Evolutionary conservation across 2,113 vertebrate species (phyloP).

Genomic region (Ursus arctos): DNA sequence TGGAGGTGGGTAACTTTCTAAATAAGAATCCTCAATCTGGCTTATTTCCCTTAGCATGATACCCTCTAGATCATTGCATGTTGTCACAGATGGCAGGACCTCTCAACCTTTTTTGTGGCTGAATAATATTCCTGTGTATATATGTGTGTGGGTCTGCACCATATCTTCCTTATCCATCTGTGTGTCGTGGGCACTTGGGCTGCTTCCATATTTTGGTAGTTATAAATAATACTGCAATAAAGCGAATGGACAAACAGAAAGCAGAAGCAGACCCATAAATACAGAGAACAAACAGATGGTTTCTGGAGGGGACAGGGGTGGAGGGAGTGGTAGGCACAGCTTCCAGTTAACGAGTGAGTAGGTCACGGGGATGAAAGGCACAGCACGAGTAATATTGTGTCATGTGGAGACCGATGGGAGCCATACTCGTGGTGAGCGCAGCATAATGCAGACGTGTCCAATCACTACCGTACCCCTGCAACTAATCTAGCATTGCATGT

Average conservation of each 20-base stretch:
- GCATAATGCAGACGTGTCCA: accelerated
- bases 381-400: not conserved
- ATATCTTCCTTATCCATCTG: not conserved
- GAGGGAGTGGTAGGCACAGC: not conserved
- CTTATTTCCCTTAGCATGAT: not conserved
- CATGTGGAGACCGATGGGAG: not conserved
- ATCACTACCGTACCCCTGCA: not conserved
- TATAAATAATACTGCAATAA: not conserved
- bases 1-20: not conserved
- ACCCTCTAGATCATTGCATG: not conserved
- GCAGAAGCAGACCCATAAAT: not conserved
- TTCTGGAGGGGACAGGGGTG: not conserved
- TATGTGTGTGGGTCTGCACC: no score
- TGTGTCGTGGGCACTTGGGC: not conserved
- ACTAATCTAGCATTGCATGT: not conserved
- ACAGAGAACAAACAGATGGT: not conserved
- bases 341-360: not conserved
- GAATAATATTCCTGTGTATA: not conserved
- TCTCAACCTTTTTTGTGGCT: not conserved
- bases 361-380: not conserved
- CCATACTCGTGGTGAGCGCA: not conserved
- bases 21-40: not conserved
- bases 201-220: not conserved
- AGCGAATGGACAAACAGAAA: not conserved
- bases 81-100: not conserved